These are phyloP conservation scores for Spheniscus humboldti DNA, from an alignment of 2,797 vertebrate species.

Conservation along the genomic window DNA sequence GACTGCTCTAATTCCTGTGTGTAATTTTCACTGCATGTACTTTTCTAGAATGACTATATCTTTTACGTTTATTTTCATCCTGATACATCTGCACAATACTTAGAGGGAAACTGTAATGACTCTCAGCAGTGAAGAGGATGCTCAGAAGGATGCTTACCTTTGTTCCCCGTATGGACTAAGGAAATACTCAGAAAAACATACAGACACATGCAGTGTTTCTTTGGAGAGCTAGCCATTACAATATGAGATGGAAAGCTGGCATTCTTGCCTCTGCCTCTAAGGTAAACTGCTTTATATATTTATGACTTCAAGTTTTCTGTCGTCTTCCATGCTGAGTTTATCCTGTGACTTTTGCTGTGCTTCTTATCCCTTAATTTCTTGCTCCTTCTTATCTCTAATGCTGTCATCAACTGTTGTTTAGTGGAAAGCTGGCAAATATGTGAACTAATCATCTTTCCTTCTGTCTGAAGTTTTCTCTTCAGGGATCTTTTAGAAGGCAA, in stretches of 20 bases:
- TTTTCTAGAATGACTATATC: neutral
- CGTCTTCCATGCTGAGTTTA: neutral
- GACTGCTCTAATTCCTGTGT: neutral
- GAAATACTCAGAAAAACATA: neutral
- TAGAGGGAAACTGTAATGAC: neutral
- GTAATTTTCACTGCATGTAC: neutral
- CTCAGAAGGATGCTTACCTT: neutral
- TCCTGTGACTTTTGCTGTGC: neutral
- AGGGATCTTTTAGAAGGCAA: conserved; percentile 10
- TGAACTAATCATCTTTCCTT: conserved; percentile 1
- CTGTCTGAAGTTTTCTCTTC: neutral
- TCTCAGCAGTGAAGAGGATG: neutral
- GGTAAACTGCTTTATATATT: neutral
- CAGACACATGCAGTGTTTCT: fast-evolving
- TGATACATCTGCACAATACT: neutral
- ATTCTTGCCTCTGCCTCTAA: neutral
- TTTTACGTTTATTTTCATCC: neutral
- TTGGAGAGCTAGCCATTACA: neutral
- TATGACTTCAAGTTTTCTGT: neutral
- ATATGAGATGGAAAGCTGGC: neutral
- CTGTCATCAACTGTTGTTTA: neutral
- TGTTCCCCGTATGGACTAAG: neutral
- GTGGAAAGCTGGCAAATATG: neutral
- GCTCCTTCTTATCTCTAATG: neutral
- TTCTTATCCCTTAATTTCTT: conserved; percentile 9